Evolutionary conservation across 2,888 invertebrate species (phyloP).

Genomic region (Idaea biselata): DNA sequence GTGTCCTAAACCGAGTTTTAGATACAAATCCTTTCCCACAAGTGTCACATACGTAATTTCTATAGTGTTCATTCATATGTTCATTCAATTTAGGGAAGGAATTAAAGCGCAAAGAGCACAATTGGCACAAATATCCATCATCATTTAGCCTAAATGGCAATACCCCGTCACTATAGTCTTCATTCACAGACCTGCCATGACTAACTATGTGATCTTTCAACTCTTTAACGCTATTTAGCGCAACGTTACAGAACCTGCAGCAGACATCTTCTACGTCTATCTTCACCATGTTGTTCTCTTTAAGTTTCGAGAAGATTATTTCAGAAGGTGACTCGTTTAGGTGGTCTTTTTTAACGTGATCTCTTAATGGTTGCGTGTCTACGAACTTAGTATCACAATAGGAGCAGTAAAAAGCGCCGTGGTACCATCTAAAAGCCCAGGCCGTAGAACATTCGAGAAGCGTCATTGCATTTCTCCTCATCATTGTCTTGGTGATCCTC

Average conservation of each 20-base stretch:
- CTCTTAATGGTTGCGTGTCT: slow-evolving; percentile 50
- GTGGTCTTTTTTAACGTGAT: slow-evolving; percentile 53
- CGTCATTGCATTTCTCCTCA: slow-evolving; percentile 65
- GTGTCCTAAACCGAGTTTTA: slow-evolving; percentile 62
- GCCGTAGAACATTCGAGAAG: slow-evolving; percentile 67
- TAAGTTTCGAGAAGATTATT: slow-evolving; percentile 61
- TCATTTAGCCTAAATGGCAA: slow-evolving; percentile 63
- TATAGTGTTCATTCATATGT: slow-evolving; percentile 70
- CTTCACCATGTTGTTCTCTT: slow-evolving; percentile 72
- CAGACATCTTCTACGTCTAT: slow-evolving; percentile 59
- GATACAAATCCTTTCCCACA: slow-evolving; percentile 71
- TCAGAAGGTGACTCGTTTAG: slow-evolving; percentile 50
- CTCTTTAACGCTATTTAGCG: slow-evolving; percentile 43
- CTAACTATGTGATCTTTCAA: slow-evolving; percentile 56
- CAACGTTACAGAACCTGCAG: slow-evolving; percentile 56
- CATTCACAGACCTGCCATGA: slow-evolving; percentile 49
- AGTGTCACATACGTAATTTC: slow-evolving; percentile 66
- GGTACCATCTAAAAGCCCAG: slow-evolving; percentile 73
- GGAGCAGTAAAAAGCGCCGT: slow-evolving; percentile 64
- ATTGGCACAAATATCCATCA: slow-evolving; percentile 56
- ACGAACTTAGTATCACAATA: slow-evolving; percentile 65
- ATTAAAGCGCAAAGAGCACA: slow-evolving; percentile 48
- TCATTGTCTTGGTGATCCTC: slow-evolving; percentile 69
- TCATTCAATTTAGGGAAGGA: slow-evolving; percentile 64
- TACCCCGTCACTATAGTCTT: slow-evolving; percentile 62